Percentiles rank a stretch among this genome's conserved stretches.
Evolutionary conservation across 2,113 vertebrate genomes (phyloP).

Genomic region (Sinocyclocheilus anshuiensis): DNA sequence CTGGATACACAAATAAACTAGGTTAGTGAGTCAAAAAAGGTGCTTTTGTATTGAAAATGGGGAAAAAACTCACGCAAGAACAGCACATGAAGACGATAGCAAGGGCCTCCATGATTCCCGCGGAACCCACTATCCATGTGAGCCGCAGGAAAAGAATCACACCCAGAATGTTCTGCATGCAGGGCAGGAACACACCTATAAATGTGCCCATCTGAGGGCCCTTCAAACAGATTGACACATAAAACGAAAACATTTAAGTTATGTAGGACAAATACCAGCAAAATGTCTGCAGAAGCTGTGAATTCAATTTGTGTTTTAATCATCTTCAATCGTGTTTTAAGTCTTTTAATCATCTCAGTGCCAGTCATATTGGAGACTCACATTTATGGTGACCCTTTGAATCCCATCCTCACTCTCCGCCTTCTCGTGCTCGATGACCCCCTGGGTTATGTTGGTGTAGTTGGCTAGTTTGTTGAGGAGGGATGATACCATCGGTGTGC

Average conservation of each 20-base stretch:
- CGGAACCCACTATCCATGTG: slow-evolving; percentile 94
- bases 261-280: neutral
- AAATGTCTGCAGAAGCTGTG: neutral
- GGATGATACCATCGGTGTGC: slow-evolving; percentile 93
- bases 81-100: slow-evolving; percentile 94
- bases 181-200: slow-evolving; percentile 96
- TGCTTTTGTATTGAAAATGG: neutral
- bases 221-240: slow-evolving; percentile 66
- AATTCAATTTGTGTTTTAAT: neutral
- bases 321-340: too few relatives aligned
- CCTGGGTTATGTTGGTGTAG: slow-evolving; percentile 95
- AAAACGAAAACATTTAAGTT: neutral
- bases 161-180: slow-evolving; percentile 95
- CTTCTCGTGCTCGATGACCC: slow-evolving; percentile 91
- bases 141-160: slow-evolving; percentile 95
- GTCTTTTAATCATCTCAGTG: neutral
- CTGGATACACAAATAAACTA: neutral
- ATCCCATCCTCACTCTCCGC: slow-evolving; percentile 81
- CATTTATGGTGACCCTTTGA: slow-evolving; percentile 71
- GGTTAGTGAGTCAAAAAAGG: neutral
- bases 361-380: slow-evolving; percentile 46
- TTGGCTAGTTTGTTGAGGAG: slow-evolving; percentile 95
- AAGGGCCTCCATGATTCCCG: slow-evolving; percentile 89
- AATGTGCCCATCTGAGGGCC: slow-evolving; percentile 93
- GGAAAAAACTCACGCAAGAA: slow-evolving; percentile 82